A percentile compares a stretch with the other conserved stretches of the same genome.
phyloP scores from a whole-genome alignment of 2,888 invertebrate species.

The Carterocephalus palaemon region DNA sequence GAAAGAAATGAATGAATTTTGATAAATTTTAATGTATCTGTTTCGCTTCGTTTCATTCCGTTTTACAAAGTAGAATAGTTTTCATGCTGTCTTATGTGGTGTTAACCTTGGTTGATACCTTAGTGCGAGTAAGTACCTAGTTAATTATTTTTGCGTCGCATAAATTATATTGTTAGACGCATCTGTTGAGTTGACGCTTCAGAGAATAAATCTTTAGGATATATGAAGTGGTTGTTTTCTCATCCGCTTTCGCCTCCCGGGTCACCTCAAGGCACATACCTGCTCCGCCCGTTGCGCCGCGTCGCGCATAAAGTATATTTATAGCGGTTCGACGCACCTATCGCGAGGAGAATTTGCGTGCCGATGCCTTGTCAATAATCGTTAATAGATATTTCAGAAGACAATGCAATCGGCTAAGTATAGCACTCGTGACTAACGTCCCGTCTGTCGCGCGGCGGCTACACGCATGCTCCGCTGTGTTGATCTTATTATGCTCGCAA shows the following conservation, averaged over 20 bases:
- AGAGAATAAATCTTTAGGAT: slow-evolving; percentile 9
- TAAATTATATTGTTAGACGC: neutral
- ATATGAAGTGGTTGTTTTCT: slow-evolving; percentile 19
- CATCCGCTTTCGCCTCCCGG: slow-evolving; percentile 23
- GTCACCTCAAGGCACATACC: slow-evolving; percentile 43
- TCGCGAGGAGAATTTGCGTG: slow-evolving; percentile 71
- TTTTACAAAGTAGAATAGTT: no score
- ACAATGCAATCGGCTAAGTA: slow-evolving; percentile 77
- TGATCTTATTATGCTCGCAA: slow-evolving; percentile 74
- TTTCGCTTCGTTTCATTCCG: no score
- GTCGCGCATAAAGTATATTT: slow-evolving; percentile 71
- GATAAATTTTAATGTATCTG: no score
- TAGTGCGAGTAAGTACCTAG: no score
- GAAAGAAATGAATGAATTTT: no score
- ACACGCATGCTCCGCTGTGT: slow-evolving; percentile 62
- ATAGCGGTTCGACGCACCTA: slow-evolving; percentile 77
- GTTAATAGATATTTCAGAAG: slow-evolving; percentile 79
- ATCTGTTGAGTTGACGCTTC: neutral
- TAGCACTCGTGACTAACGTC: slow-evolving; percentile 72
- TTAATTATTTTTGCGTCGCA: neutral
- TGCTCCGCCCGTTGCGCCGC: slow-evolving; percentile 49
- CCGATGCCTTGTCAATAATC: slow-evolving; percentile 79
- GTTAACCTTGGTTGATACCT: no score
- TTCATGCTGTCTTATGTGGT: no score
- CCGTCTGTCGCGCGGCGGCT: slow-evolving; percentile 52